Evolutionary conservation across 2,113 vertebrate species (phyloP).

Genomic region (Melanocharis versteri): DNA sequence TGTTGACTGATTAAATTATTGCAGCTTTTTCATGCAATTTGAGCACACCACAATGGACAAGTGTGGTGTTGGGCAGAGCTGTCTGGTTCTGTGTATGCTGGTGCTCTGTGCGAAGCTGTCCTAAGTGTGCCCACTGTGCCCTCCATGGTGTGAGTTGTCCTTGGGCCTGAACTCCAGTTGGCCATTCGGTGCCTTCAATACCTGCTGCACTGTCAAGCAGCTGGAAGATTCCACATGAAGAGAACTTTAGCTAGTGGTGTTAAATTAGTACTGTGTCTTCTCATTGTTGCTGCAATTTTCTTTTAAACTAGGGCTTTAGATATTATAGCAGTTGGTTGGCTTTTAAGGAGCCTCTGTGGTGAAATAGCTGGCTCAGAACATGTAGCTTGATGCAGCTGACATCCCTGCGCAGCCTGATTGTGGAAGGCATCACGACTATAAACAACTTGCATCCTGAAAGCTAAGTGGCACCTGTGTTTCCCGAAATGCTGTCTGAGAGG

Average conservation of each 20-base stretch:
- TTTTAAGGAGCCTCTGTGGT: neutral
- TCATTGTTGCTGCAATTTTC: neutral
- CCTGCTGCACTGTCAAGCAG: neutral
- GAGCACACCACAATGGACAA: neutral
- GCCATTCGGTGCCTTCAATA: fast-evolving
- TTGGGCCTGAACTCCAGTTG: neutral
- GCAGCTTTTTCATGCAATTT: neutral
- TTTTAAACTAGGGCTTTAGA: neutral
- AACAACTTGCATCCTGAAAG: neutral
- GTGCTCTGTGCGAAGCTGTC: neutral
- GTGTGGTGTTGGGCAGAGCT: neutral
- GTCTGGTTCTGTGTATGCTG: neutral
- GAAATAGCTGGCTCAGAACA: neutral
- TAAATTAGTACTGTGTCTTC: neutral
- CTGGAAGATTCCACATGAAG: neutral
- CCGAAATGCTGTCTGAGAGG: neutral
- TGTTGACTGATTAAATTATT: neutral
- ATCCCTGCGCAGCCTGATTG: neutral
- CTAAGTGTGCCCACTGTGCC: fast-evolving
- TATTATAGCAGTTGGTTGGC: neutral
- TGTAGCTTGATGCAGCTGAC: neutral
- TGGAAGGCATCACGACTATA: neutral
- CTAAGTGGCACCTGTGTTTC: neutral
- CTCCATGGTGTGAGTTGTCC: neutral
- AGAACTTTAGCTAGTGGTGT: neutral